Conservation (phyloP, 2,888 invertebrate species). For the Prosopocoilus inquinatus region DNA sequence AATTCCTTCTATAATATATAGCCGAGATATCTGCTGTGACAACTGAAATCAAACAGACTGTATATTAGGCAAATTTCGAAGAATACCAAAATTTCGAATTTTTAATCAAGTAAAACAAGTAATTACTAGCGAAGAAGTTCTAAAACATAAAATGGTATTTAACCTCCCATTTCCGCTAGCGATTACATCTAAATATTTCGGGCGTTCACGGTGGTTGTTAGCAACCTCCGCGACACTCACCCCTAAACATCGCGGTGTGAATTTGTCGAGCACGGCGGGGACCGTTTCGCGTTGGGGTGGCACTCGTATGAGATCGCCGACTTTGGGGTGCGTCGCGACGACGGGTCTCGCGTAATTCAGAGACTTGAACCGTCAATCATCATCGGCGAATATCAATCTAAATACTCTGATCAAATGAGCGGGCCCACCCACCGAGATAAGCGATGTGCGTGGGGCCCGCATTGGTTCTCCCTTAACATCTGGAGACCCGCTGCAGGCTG, state of each 20-base stretch:
- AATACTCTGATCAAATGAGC: constrained; percentile 27
- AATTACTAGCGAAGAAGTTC: background rate
- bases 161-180: constrained; percentile 26
- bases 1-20: too few relatives aligned
- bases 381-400: constrained; percentile 30
- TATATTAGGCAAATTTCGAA: too few relatives aligned
- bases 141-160: constrained; percentile 21
- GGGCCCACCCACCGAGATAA: constrained; percentile 26
- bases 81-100: too few relatives aligned
- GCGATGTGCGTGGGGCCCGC: constrained; percentile 24
- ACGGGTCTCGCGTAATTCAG: background rate
- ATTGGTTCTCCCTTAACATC: constrained; percentile 20
- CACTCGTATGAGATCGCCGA: background rate
- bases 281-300: background rate
- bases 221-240: constrained; percentile 27
- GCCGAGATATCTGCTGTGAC: too few relatives aligned
- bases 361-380: constrained; percentile 25
- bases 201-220: constrained; percentile 30
- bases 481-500: constrained; percentile 7
- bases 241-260: constrained; percentile 20
- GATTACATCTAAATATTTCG: constrained; percentile 30
- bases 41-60: too few relatives aligned
- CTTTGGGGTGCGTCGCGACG: background rate
- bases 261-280: constrained; percentile 7
- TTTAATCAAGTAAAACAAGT: too few relatives aligned